phyloP scores from a whole-genome alignment of 2,888 invertebrate genomes.

The Fissipunctia ypsillon region DNA sequence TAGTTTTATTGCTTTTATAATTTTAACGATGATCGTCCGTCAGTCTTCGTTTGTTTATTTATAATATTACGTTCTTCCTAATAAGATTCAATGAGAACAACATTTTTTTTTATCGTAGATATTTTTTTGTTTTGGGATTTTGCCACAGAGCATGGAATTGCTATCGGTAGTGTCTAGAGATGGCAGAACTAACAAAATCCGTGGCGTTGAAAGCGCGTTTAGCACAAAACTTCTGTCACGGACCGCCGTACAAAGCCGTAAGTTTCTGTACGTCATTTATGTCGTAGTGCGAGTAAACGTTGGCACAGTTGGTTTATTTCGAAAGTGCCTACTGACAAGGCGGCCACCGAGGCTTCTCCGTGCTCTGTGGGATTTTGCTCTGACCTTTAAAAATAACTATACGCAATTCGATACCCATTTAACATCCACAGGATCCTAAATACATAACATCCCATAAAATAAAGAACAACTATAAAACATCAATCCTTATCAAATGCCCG shows the following conservation, averaged over 20 bases:
- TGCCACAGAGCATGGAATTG: too few relatives aligned
- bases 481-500: conserved; percentile 47
- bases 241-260: not conserved
- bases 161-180: too few relatives aligned
- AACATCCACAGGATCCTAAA: conserved; percentile 1
- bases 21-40: not conserved
- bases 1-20: conserved; percentile 13
- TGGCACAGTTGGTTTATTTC: too few relatives aligned
- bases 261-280: not conserved
- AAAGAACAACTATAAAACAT: conserved; percentile 29
- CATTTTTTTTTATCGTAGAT: too few relatives aligned
- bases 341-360: not conserved
- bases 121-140: too few relatives aligned
- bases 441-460: conserved; percentile 9
- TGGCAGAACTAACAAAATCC: too few relatives aligned
- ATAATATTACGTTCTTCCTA: too few relatives aligned
- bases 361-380: not conserved
- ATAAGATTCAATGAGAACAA: too few relatives aligned
- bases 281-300: too few relatives aligned
- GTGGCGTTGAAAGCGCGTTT: too few relatives aligned
- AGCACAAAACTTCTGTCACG: not conserved
- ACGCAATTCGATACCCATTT: not conserved
- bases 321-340: too few relatives aligned
- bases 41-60: conserved; percentile 12
- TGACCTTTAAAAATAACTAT: not conserved